phyloP scores from a whole-genome alignment of 2,888 invertebrate species.

The Hartigia nigra region DNA sequence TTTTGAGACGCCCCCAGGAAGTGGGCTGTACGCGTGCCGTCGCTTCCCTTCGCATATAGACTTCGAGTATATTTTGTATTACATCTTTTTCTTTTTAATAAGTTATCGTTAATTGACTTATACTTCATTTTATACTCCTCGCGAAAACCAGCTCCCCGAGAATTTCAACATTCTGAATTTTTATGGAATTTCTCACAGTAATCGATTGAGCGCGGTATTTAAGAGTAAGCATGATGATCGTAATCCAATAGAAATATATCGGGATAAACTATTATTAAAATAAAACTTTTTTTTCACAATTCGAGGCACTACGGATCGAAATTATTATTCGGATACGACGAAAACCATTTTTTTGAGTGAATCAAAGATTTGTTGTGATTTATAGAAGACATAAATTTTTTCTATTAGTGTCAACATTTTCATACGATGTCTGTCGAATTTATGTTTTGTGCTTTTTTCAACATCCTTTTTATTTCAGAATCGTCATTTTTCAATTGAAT shows the following conservation, averaged over 20 bases:
- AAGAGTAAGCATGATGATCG: not conserved
- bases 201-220: not conserved
- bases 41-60: constrained; percentile 21
- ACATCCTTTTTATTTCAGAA: not conserved
- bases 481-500: not conserved
- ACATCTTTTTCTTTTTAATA: constrained; percentile 10
- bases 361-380: not conserved
- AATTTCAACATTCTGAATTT: not conserved
- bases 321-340: not conserved
- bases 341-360: not conserved
- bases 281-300: not conserved
- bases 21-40: constrained; percentile 24
- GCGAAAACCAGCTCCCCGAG: constrained; percentile 14
- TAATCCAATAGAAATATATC: not conserved
- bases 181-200: not conserved
- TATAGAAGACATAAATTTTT: not conserved
- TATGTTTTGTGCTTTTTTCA: not conserved
- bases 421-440: not conserved
- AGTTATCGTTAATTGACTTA: constrained; percentile 40
- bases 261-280: not conserved
- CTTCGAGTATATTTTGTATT: constrained; percentile 1
- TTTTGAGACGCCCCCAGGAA: constrained; percentile 33
- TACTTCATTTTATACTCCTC: constrained; percentile 33
- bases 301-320: not conserved
- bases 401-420: not conserved